Percentiles rank a stretch among this genome's conserved stretches.
phyloP scores from a whole-genome alignment of 1,140 invertebrate genomes.

The Mylabris phalerata region DNA sequence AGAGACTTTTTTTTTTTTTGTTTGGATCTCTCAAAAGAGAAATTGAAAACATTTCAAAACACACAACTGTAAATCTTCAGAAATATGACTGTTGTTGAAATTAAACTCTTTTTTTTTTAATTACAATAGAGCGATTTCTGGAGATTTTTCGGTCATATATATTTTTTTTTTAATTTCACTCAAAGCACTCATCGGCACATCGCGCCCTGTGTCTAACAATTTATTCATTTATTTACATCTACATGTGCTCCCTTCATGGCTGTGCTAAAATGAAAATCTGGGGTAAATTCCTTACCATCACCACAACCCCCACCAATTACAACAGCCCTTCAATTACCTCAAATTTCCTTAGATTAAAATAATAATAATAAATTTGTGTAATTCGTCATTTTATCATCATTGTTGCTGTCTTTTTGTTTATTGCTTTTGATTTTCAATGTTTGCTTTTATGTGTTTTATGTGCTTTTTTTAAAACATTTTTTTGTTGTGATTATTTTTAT shows the following conservation, averaged over 20 bases:
- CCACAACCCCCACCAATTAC: neutral
- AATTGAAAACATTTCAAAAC: neutral
- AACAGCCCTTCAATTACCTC: slow-evolving; percentile 4
- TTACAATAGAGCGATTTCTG: neutral
- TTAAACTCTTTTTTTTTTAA: neutral
- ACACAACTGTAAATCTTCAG: neutral
- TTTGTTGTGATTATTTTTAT: too few species aligned
- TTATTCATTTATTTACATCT: slow-evolving; percentile 28
- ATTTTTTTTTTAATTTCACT: slow-evolving; percentile 14
- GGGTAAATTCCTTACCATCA: slow-evolving; percentile 20
- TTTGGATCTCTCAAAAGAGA: neutral
- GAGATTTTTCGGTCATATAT: slow-evolving; percentile 18
- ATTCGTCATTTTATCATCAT: slow-evolving; percentile 22
- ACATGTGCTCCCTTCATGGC: slow-evolving; percentile 36
- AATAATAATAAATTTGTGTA: neutral
- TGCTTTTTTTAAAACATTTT: too few species aligned
- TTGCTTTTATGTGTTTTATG: slow-evolving; percentile 2
- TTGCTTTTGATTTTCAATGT: slow-evolving; percentile 18
- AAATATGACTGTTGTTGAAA: neutral
- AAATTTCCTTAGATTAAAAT: neutral
- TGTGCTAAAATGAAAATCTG: slow-evolving; percentile 37
- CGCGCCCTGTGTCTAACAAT: slow-evolving; percentile 37
- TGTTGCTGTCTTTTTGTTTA: slow-evolving; percentile 21
- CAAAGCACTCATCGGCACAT: slow-evolving; percentile 37
- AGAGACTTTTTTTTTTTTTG: too few species aligned